phyloP scores from a whole-genome alignment of 2,797 vertebrate genomes.

The Anisognathus igniventris region DNA sequence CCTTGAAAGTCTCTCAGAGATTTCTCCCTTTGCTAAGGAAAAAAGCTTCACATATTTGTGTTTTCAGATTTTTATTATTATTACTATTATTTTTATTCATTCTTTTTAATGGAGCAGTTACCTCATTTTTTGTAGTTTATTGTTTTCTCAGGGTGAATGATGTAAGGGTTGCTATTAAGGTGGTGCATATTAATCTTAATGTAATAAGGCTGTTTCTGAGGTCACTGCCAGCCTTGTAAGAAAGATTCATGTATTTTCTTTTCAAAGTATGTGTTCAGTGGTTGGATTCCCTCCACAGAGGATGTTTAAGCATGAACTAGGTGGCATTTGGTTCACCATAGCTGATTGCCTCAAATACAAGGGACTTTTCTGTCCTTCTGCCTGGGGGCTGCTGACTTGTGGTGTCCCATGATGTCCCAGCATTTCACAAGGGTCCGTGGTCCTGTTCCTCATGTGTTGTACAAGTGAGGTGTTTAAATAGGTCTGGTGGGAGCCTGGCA shows the following conservation, averaged over 20 bases:
- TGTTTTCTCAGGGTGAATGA: not conserved
- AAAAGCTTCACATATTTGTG: not conserved
- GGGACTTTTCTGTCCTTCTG: not conserved
- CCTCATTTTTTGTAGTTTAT: not conserved
- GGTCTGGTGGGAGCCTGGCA: not conserved
- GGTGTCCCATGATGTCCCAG: not conserved
- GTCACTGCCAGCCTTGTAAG: not conserved
- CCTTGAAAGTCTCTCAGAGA: not conserved
- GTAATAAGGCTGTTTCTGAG: not conserved
- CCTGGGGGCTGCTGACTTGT: rapidly evolving
- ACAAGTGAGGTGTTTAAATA: not conserved
- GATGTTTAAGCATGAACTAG: not conserved
- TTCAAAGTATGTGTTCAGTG: not conserved
- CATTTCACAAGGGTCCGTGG: not conserved
- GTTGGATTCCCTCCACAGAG: not conserved
- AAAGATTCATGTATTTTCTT: not conserved
- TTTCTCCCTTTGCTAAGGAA: not conserved
- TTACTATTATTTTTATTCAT: not conserved
- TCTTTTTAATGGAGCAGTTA: not conserved
- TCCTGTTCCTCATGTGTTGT: not conserved
- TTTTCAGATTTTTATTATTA: not conserved
- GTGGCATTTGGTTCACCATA: not conserved
- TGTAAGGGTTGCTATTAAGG: not conserved
- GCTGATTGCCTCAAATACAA: not conserved
- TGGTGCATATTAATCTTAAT: not conserved